A percentile compares a stretch with the other conserved stretches of the same genome.
phyloP scores from a whole-genome alignment of 2,888 invertebrate genomes.

The Agelastica alni region DNA sequence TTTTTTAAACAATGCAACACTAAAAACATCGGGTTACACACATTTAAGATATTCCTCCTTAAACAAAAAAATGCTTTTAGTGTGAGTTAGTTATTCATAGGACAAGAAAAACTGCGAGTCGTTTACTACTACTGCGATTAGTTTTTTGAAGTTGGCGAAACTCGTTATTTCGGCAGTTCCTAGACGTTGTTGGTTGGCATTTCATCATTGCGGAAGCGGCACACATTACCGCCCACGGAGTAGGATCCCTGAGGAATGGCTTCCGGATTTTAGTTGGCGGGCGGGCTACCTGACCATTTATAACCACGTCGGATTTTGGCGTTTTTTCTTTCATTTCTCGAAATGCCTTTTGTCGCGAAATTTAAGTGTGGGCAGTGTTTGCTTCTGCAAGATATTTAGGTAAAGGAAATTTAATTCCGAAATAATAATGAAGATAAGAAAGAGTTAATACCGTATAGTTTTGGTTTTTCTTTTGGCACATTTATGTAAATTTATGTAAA shows the following conservation, averaged over 20 bases:
- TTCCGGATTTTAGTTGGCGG: slow-evolving; percentile 32
- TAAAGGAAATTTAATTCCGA: too few species aligned
- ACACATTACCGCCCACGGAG: slow-evolving; percentile 41
- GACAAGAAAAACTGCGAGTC: slow-evolving; percentile 1
- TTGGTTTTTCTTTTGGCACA: too few species aligned
- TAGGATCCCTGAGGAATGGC: slow-evolving; percentile 38
- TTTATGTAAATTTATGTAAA: too few species aligned
- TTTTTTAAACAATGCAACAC: too few species aligned
- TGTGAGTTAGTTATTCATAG: slow-evolving; percentile 5
- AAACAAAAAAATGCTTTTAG: too few species aligned
- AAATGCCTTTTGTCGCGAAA: too few species aligned
- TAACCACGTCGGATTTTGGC: slow-evolving; percentile 9
- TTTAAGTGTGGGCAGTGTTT: too few species aligned
- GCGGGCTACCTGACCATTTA: slow-evolving; percentile 34
- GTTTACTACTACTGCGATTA: slow-evolving; percentile 8
- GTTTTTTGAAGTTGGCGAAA: slow-evolving; percentile 17
- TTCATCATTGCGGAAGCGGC: slow-evolving; percentile 38
- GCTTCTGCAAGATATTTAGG: too few species aligned
- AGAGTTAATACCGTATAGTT: too few species aligned
- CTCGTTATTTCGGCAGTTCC: slow-evolving; percentile 32
- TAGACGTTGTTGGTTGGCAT: slow-evolving; percentile 31
- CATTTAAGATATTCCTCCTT: too few species aligned
- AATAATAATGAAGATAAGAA: too few species aligned
- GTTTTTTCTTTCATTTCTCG: slow-evolving; percentile 2
- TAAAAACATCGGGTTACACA: too few species aligned